Base-by-base conservation (phyloP, 1,140 invertebrate genomes). In the Drosophila sechellia region DNA sequence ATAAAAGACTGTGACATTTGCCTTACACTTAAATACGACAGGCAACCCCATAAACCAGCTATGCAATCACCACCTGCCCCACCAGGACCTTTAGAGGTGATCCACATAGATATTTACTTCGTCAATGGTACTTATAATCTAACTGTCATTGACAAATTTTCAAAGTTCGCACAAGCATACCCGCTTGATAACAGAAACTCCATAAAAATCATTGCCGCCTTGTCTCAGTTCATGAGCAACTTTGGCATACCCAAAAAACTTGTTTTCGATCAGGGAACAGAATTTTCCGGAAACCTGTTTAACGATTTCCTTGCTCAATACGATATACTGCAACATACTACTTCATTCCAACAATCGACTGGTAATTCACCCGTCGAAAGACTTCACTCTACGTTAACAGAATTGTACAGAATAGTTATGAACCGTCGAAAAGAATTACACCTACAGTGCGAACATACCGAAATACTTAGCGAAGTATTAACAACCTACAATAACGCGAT, bases 1-100 rank as follows among this genome's bases (percentile, higher is more conserved):
- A 46, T 46, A 3, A 46, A 46, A 13, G 45, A 27, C 45, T 46
- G 45, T n/a, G 45, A 27, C 45, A 46, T 25, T 48, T 48, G 45
- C 6, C 45, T 48, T 48, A 45, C 20, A 50, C 45, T 60, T 10
- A 17, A 17, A 17, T 17, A 17, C 17, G 17, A 17, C 17, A 17
- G 17, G 17, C 17, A 17, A 17, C 17, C 17, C 17, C 17, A 17
- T 17, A 17, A 17, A 17, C 17, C 17, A 17, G 17, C 17, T 17
- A 17, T 17, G 17, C 17, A 17, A 17, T 17, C 17, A 17, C 17
- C 17, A 17, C 17, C 17, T 17, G 17, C 17, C 17, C 17, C 17
- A 17, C 17, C 17, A 17, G 17, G 17, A 17, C 17, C 17, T 17
- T 17, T 17, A 17, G 17, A 17, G 17, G 17, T 17, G 17, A 17